phyloP scores from a whole-genome alignment of 2,113 vertebrate genomes.

The Ictalurus punctatus region DNA sequence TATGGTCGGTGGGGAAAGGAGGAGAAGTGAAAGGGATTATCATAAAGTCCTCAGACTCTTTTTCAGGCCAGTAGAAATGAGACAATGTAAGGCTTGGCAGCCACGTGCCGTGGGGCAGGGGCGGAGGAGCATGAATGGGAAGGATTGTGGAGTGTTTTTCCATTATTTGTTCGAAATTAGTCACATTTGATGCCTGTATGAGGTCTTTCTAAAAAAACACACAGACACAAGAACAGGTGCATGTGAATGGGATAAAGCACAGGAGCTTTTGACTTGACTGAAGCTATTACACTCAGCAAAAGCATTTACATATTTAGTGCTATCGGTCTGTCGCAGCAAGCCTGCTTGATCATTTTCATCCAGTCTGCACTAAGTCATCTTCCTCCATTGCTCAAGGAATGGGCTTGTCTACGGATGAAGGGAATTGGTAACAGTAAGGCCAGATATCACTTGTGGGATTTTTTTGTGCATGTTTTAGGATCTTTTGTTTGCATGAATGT shows the following conservation, averaged over 20 bases:
- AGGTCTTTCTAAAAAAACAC: background rate
- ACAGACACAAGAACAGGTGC: constrained; percentile 8
- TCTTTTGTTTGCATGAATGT: constrained; percentile 20
- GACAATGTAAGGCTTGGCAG: background rate
- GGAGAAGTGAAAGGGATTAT: constrained; percentile 18
- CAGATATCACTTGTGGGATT: constrained; percentile 1
- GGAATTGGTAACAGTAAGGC: background rate
- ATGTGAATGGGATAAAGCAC: constrained; percentile 24
- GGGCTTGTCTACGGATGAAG: background rate
- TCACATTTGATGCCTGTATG: background rate
- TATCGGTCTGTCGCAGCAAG: background rate
- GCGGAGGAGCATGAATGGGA: background rate
- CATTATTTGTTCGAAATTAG: background rate
- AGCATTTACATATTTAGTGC: constrained; percentile 32
- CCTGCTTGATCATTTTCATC: constrained; percentile 17
- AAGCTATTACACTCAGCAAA: constrained; percentile 25
- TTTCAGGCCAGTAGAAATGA: background rate
- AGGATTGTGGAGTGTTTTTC: background rate
- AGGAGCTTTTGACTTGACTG: background rate
- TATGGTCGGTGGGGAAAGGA: constrained; percentile 9
- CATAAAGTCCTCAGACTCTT: constrained; percentile 5
- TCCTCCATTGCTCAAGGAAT: constrained; percentile 4
- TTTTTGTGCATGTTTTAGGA: constrained; percentile 14
- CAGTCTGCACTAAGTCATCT: constrained; percentile 15
- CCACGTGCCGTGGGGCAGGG: background rate